These are phyloP conservation scores for Caenorhabditis japonica DNA, from an alignment of 2,888 invertebrate species.

Conservation along the genomic window DNA sequence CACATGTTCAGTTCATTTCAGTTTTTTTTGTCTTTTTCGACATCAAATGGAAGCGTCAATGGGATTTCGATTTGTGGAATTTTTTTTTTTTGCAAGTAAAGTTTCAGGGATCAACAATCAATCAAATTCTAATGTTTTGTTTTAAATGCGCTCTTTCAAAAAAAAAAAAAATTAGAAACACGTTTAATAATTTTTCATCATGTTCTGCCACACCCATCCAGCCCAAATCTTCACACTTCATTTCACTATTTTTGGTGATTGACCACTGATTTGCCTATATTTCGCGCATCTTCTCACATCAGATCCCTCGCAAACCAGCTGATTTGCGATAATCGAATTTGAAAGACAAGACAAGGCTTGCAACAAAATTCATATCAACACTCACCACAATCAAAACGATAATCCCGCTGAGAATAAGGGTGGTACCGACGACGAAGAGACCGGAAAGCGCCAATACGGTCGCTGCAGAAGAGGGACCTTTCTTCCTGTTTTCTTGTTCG, in stretches of 20 bases:
- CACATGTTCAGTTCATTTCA: constrained; percentile 12
- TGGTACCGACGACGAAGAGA: constrained; percentile 74
- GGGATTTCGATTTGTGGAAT: too few species aligned
- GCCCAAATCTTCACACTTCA: too few species aligned
- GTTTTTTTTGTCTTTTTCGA: constrained; percentile 21
- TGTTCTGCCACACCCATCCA: too few species aligned
- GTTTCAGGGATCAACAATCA: too few species aligned
- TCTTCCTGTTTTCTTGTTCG: constrained; percentile 67
- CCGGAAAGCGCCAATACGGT: constrained; percentile 75
- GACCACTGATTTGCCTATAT: constrained; percentile 14
- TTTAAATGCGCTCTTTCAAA: too few species aligned
- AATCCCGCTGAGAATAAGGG: constrained; percentile 72
- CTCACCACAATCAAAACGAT: constrained; percentile 73
- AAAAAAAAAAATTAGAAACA: too few species aligned
- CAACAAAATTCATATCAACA: constrained; percentile 27
- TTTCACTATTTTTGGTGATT: constrained; percentile 23
- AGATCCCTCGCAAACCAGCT: constrained; percentile 48
- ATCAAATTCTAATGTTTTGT: too few species aligned
- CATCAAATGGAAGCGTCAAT: too few species aligned
- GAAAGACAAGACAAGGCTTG: constrained; percentile 32
- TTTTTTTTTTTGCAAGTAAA: too few species aligned
- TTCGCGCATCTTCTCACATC: constrained; percentile 14
- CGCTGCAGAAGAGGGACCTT: constrained; percentile 73
- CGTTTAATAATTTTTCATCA: too few species aligned
- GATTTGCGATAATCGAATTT: constrained; percentile 40